These are phyloP conservation scores for Napeogenes sylphis DNA, from an alignment of 2,888 invertebrate genomes.

Conservation along the genomic window DNA sequence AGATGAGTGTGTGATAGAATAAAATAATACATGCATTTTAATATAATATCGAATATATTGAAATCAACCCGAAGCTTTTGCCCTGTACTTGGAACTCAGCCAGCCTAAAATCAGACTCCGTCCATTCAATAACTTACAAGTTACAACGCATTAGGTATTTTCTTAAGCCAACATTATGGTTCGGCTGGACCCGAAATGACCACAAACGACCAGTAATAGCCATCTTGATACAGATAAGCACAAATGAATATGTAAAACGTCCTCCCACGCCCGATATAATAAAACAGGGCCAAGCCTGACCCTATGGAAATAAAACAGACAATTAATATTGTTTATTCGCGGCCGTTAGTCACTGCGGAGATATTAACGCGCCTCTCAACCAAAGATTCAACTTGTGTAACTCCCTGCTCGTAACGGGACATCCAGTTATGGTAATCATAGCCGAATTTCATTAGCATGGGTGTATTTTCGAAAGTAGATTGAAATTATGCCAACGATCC, in stretches of 20 bases:
- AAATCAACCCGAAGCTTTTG: conserved; percentile 45
- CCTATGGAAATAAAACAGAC: conserved; percentile 60
- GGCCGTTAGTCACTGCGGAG: conserved; percentile 66
- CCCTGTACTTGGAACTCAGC: conserved; percentile 62
- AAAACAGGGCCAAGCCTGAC: conserved; percentile 53
- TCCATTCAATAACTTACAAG: conserved; percentile 54
- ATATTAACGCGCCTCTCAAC: conserved; percentile 49
- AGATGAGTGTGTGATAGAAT: conserved; percentile 62
- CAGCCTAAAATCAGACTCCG: conserved; percentile 63
- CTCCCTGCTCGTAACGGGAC: conserved; percentile 3
- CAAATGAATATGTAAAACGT: conserved; percentile 72
- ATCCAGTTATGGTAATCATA: conserved; percentile 68
- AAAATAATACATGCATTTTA: conserved; percentile 31
- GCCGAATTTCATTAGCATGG: conserved; percentile 67
- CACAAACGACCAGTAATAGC: conserved; percentile 64
- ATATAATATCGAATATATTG: conserved; percentile 42
- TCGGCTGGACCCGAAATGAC: conserved; percentile 42
- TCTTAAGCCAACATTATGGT: conserved; percentile 24
- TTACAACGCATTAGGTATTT: conserved; percentile 45
- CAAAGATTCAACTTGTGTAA: background rate
- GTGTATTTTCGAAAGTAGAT: conserved; percentile 66
- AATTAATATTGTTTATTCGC: conserved; percentile 74
- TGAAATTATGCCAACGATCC: conserved; percentile 52
- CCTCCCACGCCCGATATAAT: conserved; percentile 67
- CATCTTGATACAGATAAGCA: conserved; percentile 67